These are phyloP conservation scores for Lepidocyrtinus sp. DNA, from an alignment of 2,888 invertebrate genomes.

Conservation along the genomic window DNA sequence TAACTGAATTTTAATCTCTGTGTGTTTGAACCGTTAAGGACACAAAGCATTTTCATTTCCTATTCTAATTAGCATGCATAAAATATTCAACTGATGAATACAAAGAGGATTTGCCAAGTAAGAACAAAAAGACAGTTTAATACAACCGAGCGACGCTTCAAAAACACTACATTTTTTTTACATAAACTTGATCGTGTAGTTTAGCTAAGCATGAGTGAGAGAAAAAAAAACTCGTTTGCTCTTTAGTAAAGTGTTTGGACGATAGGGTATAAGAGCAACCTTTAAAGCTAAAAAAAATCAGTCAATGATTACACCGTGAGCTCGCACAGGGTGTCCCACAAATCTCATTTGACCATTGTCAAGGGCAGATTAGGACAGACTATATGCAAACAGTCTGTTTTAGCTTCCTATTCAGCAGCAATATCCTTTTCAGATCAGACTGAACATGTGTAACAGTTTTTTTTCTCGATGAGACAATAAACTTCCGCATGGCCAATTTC, in stretches of 20 bases:
- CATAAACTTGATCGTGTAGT: not conserved
- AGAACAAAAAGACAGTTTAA: conserved; percentile 8
- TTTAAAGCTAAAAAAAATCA: not conserved
- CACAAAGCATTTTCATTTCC: conserved; percentile 43
- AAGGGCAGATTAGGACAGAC: conserved; percentile 34
- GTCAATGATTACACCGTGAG: conserved; percentile 23
- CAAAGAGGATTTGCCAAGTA: not conserved
- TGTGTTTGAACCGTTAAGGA: conserved; percentile 10
- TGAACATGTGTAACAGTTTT: conserved; percentile 25
- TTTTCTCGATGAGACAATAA: not conserved
- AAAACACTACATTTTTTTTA: not conserved
- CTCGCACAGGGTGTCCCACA: conserved; percentile 51
- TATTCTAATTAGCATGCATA: conserved; percentile 46
- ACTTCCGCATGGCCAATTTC: conserved; percentile 10
- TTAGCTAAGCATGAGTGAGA: not conserved
- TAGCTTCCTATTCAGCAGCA: conserved; percentile 16
- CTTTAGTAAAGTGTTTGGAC: not conserved
- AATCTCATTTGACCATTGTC: conserved; percentile 54
- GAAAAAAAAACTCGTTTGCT: conserved; percentile 4
- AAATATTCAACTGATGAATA: conserved; percentile 14
- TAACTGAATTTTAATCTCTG: conserved; percentile 3
- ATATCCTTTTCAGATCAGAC: conserved; percentile 28
- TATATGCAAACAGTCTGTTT: not conserved
- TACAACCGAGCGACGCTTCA: not conserved
- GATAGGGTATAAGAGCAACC: not conserved